Base-by-base conservation (phyloP, 2,113 vertebrate species). In the Microtus pennsylvanicus region DNA sequence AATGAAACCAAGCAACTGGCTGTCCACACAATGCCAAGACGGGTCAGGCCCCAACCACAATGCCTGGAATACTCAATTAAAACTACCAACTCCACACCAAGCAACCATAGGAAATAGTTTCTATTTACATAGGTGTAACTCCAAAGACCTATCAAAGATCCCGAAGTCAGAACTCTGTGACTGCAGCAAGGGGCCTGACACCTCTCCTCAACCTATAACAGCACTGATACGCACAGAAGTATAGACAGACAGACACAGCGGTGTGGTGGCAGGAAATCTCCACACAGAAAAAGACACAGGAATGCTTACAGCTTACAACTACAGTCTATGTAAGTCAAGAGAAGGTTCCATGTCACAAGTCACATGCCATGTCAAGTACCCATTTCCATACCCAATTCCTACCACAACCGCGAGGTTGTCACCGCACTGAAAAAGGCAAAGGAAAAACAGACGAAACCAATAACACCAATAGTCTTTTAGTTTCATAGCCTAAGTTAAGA, bases 381-480 rank as follows among this genome's bases (percentile, higher is more conserved):
- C 87, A 87, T 82, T 89, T 91, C 91, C 35, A 77, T 10, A 87
- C 21, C 45, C 47, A 58, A 8, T 7, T 24, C 50, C 77, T 67
- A 65, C 26, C 17, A 63, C 30, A 1, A 55, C 16, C 38, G 55
- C 22, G 63, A 83, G 26, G 3, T 26, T 16, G 65, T 52, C 63
- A 47, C 17, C 11, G 74, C 74, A 63, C 21, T 45, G 19, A 89
- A 81, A 65, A 75, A 77, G 22, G 7, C 13, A 11, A n/a, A n/a
- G 45, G 13, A 33, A 74, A 85, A 65, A 38, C 13, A 91, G 72
- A 75, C 8, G n/a, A 76, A 82, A 94, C 33, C 28, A 93, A 3
- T 42, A 89, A 80, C 26, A 74, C 8, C 10, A 82, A 70, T 42
- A 88, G 75, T 38, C 87, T 83, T 96, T 94, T 55, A 74, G 35